Conservation (phyloP, 1,140 invertebrate genomes). For the Pristionchus pacificus region DNA sequence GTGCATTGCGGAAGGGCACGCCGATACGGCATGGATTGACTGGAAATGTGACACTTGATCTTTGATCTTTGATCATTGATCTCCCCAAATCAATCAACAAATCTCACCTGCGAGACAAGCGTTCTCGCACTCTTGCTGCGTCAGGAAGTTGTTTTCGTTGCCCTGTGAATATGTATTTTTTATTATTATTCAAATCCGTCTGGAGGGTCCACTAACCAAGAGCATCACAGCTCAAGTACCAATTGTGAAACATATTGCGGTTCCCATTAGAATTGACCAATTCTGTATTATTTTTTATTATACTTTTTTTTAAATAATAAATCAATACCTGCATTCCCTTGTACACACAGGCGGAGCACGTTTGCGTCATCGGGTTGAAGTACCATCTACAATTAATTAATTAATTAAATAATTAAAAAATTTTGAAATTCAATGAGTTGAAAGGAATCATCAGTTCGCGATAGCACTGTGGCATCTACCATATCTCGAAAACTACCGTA, state of each 20-base stretch:
- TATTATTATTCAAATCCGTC: constrained; percentile 41
- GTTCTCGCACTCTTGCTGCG: constrained; percentile 46
- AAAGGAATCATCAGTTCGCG: too few species aligned
- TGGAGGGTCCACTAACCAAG: too few species aligned
- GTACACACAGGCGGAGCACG: constrained; percentile 47
- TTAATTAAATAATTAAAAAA: not conserved
- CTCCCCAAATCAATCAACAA: constrained; percentile 5
- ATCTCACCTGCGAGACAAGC: constrained; percentile 41
- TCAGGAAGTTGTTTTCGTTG: constrained; percentile 56
- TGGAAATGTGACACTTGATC: too few species aligned
- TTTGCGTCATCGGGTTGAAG: constrained; percentile 48
- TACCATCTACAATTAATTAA: constrained; percentile 40
- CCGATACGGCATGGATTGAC: constrained; percentile 53
- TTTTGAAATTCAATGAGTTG: too few species aligned
- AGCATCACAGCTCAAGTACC: too few species aligned
- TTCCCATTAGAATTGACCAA: too few species aligned
- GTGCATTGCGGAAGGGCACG: constrained; percentile 42
- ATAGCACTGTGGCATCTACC: too few species aligned
- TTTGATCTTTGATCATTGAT: not conserved
- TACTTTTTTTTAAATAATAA: not conserved
- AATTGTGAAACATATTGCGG: too few species aligned
- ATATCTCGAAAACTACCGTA: too few species aligned
- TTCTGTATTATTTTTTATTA: not conserved
- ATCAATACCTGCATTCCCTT: constrained; percentile 39
- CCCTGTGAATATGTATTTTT: constrained; percentile 31